Evolutionary conservation across 1,140 invertebrate genomes (phyloP), one percentile per base, ranked within the genome.

Genomic region (Schlechtendalia chinensis): DNA sequence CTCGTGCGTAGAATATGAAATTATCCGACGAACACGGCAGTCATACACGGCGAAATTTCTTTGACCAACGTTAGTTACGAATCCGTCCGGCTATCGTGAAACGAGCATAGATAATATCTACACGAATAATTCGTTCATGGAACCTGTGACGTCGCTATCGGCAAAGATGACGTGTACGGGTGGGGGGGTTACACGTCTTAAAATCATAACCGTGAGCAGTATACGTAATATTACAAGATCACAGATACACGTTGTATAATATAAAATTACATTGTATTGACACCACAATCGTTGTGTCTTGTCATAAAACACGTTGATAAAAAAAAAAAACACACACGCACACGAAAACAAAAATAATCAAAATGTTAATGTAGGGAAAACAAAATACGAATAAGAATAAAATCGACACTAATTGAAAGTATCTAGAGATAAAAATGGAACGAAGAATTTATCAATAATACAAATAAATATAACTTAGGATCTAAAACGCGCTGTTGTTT

Each of bases 341-440:
- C n/a, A 54, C 6, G 32, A n/a, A 39, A 65, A 50, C 6, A 27
- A 53, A 24, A 12, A 50, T 12, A 69, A 32, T 39, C 1, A 32
- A 50, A 19, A 61, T 79, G 58, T 47, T 47, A 63, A 61, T 29
- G 12, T 47, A 17, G 6, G 22, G 24, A 61, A 39, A 47, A 77
- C 45, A 61, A 79, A 39, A 58, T 50, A 47, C 22, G 59, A 47
- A 63, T 79, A 50, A 59, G n/a, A 59, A 79, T 79, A 63, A 61
- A 77, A 61, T 45, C 32, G 22, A 79, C 16, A 63, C 50, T 72
- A 53, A 27, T 71, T 71, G 27, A 50, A 75, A 79, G 63, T 19
- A 11, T 27, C 39, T 63, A 61, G 29, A 63, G 24, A 79, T 63
- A 63, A 79, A 77, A 79, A 79, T 79, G 75, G 75, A 79, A 79